Evolutionary conservation across 2,888 invertebrate species (phyloP).

Genomic region (Thyatira batis): DNA sequence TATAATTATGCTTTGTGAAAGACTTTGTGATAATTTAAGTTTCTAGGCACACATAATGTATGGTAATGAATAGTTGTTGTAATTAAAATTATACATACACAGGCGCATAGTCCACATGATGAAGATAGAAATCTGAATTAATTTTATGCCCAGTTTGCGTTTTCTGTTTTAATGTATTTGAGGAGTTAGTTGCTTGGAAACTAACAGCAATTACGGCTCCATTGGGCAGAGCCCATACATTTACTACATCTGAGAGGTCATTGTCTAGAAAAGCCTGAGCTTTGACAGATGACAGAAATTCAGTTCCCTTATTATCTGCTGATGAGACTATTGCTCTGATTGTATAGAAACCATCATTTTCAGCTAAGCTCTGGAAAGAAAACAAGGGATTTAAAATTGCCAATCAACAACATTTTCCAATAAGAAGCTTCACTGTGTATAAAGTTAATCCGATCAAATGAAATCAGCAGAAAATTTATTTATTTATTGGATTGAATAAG

Average conservation of each 20-base stretch:
- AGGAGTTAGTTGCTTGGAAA: conserved; percentile 69
- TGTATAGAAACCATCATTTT: conserved; percentile 88
- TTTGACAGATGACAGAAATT: conserved; percentile 90
- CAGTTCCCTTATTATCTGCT: conserved; percentile 85
- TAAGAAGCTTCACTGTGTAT: too few relatives aligned
- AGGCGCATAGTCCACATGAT: conserved; percentile 91
- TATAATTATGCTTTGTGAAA: too few relatives aligned
- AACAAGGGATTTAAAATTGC: background rate
- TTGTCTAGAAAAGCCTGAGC: conserved; percentile 90
- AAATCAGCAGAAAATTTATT: too few relatives aligned
- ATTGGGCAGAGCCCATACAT: conserved; percentile 89
- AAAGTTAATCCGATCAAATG: too few relatives aligned
- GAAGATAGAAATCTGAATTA: conserved; percentile 90
- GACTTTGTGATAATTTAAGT: too few relatives aligned
- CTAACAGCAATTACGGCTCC: conserved; percentile 90
- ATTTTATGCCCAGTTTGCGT: conserved; percentile 66
- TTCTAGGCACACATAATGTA: background rate
- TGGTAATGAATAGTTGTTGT: too few relatives aligned
- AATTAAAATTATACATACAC: conserved; percentile 70
- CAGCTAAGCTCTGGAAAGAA: conserved; percentile 82
- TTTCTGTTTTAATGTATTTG: conserved; percentile 32
- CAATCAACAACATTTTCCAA: too few relatives aligned
- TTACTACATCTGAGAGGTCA: conserved; percentile 89
- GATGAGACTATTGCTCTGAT: conserved; percentile 86
- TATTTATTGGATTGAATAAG: too few relatives aligned